A percentile compares a stretch with the other conserved stretches of the same genome.
phyloP scores from a whole-genome alignment of 1,140 invertebrate genomes.

The Helicoverpa armigera region DNA sequence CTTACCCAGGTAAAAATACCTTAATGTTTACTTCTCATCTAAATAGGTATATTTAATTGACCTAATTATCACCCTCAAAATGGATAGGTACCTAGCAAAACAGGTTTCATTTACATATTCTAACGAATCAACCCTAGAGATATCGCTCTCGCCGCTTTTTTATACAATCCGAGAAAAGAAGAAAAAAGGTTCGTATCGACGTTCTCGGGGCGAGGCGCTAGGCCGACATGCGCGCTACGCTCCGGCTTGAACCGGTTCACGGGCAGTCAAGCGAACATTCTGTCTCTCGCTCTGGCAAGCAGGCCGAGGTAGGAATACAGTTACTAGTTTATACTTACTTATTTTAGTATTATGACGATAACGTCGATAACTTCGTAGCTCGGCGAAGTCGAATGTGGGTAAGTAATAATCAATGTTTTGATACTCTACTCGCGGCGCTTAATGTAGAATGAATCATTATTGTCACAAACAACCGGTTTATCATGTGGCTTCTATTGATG shows the following conservation, averaged over 20 bases:
- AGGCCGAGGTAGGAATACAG: not conserved
- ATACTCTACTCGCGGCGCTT: too few species aligned
- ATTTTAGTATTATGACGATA: not conserved
- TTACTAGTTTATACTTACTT: not conserved
- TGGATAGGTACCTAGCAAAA: too few species aligned
- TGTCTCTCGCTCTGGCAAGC: conserved; percentile 2
- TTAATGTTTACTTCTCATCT: too few species aligned
- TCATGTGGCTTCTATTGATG: too few species aligned
- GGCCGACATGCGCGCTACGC: not conserved
- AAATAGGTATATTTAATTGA: too few species aligned
- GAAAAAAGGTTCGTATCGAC: not conserved
- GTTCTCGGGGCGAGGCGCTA: not conserved
- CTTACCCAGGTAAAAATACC: too few species aligned
- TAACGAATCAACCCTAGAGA: not conserved
- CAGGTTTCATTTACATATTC: not conserved
- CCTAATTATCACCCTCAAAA: not conserved
- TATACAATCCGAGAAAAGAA: not conserved
- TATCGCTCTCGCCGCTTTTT: not conserved
- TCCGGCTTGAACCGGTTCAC: not conserved
- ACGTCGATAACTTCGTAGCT: not conserved
- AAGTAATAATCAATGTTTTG: too few species aligned
- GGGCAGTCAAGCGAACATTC: conserved; percentile 2
- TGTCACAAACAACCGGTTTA: too few species aligned
- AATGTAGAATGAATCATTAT: too few species aligned
- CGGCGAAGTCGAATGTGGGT: too few species aligned